These are phyloP conservation scores for Gadus chalcogrammus DNA, from an alignment of 2,113 vertebrate genomes.

Conservation along the genomic window DNA sequence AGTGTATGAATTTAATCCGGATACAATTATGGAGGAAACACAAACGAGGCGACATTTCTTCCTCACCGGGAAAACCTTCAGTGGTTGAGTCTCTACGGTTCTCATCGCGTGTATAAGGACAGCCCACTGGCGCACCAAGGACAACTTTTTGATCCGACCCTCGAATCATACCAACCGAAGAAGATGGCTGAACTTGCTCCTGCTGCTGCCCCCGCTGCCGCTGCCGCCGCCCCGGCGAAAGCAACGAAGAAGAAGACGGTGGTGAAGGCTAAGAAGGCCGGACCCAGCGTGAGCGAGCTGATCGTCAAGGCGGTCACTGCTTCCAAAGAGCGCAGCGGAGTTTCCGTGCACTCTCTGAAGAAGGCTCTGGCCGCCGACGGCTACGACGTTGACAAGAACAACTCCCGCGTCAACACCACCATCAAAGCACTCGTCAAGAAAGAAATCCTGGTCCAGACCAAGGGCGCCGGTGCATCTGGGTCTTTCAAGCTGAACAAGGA, in stretches of 20 bases:
- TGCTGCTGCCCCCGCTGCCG: not conserved
- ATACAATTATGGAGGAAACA: no score
- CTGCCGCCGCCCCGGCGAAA: slow-evolving; percentile 7
- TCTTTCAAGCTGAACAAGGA: slow-evolving; percentile 5
- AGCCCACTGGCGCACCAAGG: not conserved
- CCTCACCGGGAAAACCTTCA: no score
- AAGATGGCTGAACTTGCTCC: slow-evolving; percentile 17
- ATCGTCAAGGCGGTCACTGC: slow-evolving; percentile 10
- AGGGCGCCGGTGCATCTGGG: slow-evolving; percentile 4
- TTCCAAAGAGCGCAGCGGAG: not conserved
- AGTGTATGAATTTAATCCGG: no score
- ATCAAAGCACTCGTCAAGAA: slow-evolving; percentile 5
- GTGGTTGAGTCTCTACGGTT: slow-evolving; percentile 12
- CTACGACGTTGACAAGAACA: slow-evolving; percentile 19
- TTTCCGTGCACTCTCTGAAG: slow-evolving; percentile 14
- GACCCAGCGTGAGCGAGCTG: slow-evolving; percentile 5
- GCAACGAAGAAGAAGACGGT: slow-evolving; percentile 9
- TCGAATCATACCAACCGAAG: not conserved
- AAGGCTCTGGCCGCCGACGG: slow-evolving; percentile 14
- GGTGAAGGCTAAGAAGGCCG: not conserved
- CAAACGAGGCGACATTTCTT: no score
- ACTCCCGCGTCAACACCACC: not conserved
- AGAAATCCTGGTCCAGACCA: slow-evolving; percentile 10
- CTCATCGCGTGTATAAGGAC: slow-evolving; percentile 5
- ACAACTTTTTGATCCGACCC: not conserved